Evolutionary conservation across 2,888 invertebrate species (phyloP).

Genomic region (Muscina levida): DNA sequence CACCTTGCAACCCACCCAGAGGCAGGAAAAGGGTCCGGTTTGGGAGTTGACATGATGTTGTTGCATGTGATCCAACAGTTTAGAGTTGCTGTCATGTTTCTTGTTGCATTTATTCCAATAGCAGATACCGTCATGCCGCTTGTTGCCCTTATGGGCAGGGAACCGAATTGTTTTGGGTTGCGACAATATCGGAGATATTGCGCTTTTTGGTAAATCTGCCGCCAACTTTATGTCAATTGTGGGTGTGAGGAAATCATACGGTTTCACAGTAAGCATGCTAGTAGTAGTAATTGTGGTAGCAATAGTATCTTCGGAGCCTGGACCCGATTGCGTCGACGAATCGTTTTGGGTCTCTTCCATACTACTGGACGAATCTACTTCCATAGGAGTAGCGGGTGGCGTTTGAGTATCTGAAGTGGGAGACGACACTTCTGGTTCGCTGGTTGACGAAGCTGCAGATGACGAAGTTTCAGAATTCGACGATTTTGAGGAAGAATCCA

Average conservation of each 20-base stretch:
- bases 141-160: slow-evolving; percentile 81
- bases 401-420: slow-evolving; percentile 50
- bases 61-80: slow-evolving; percentile 93
- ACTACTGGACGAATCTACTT: slow-evolving; percentile 40
- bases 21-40: slow-evolving; percentile 91
- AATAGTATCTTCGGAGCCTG: slow-evolving; percentile 39
- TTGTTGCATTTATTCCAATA: slow-evolving; percentile 91
- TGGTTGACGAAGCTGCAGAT: slow-evolving; percentile 31
- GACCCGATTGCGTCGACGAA: slow-evolving; percentile 17
- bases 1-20: slow-evolving; percentile 97
- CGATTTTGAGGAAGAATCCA: slow-evolving; percentile 62
- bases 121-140: slow-evolving; percentile 83
- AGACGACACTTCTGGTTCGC: slow-evolving; percentile 27
- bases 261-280: slow-evolving; percentile 4
- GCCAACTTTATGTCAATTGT: slow-evolving; percentile 78
- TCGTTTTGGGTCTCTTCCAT: slow-evolving; percentile 56
- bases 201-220: slow-evolving; percentile 74
- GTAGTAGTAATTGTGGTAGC: too few relatives aligned
- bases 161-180: slow-evolving; percentile 91
- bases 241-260: slow-evolving; percentile 49
- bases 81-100: slow-evolving; percentile 89
- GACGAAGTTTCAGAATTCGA: slow-evolving; percentile 38
- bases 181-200: slow-evolving; percentile 88
- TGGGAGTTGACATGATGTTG: slow-evolving; percentile 92
- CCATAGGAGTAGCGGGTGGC: slow-evolving; percentile 59